phyloP scores from a whole-genome alignment of 2,113 vertebrate genomes.

The western clawed frog (Xenopus tropicalis) region UCB_Xtro_10.0 CM004449.2:46646001-46646500 shows the following conservation, averaged over 20 bases:
- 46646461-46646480: not conserved
- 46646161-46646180: no score
- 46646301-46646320: not conserved
- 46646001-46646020: no score
- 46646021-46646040: no score
- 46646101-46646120: no score
- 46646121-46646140: no score
- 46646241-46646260: slow-evolving; percentile 1
- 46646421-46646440: slow-evolving; percentile 2
- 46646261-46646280: slow-evolving; percentile 21
- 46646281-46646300: not conserved
- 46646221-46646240: no score
- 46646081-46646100: no score
- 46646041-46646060: no score
- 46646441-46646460: slow-evolving; percentile 18
- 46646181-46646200: no score
- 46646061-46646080: no score
- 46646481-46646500: not conserved
- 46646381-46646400: slow-evolving; percentile 17
- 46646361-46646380: slow-evolving; percentile 12
- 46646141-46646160: no score
- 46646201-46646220: no score
- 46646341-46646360: slow-evolving; percentile 8
- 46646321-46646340: not conserved
- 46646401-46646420: slow-evolving; percentile 26